Percentiles rank a stretch among this genome's conserved stretches.
These are phyloP conservation scores for Caenorhabditis sp. DNA, from an alignment of 2,888 invertebrate species.

Conservation along the genomic window DNA sequence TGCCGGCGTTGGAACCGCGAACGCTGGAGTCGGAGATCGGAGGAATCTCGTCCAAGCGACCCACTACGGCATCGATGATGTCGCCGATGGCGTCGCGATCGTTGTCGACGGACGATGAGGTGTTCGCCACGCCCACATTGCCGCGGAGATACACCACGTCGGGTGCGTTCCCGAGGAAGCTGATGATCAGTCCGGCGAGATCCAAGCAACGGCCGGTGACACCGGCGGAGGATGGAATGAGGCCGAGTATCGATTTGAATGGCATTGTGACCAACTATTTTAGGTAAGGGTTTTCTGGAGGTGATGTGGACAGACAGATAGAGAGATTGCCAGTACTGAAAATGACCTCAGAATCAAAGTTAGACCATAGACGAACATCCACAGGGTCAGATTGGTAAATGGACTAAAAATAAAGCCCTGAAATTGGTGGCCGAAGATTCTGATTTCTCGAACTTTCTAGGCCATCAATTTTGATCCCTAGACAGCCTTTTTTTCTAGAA, in stretches of 20 bases:
- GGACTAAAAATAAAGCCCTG: too few relatives aligned
- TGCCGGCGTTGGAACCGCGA: constrained; percentile 39
- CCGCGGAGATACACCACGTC: constrained; percentile 19
- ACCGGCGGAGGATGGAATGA: constrained; percentile 15
- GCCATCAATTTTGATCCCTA: not conserved
- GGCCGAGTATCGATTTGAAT: constrained; percentile 87
- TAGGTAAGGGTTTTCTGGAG: too few relatives aligned
- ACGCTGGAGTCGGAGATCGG: constrained; percentile 40
- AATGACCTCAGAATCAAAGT: too few relatives aligned
- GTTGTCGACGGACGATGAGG: constrained; percentile 38
- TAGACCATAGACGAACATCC: too few relatives aligned
- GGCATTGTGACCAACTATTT: constrained; percentile 91
- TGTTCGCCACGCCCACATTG: constrained; percentile 57
- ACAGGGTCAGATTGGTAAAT: too few relatives aligned
- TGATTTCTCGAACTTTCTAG: too few relatives aligned
- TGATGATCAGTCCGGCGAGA: constrained; percentile 31
- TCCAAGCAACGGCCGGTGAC: constrained; percentile 26
- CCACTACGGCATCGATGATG: not conserved
- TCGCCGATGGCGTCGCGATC: constrained; percentile 38
- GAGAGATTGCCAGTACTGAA: too few relatives aligned
- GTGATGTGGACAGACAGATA: too few relatives aligned
- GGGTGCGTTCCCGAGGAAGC: constrained; percentile 32
- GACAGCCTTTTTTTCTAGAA: constrained; percentile 85
- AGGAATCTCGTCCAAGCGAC: constrained; percentile 12
- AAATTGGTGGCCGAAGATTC: too few relatives aligned